Conservation (phyloP, 2,888 invertebrate species). For the Fragum whitleyi region DNA sequence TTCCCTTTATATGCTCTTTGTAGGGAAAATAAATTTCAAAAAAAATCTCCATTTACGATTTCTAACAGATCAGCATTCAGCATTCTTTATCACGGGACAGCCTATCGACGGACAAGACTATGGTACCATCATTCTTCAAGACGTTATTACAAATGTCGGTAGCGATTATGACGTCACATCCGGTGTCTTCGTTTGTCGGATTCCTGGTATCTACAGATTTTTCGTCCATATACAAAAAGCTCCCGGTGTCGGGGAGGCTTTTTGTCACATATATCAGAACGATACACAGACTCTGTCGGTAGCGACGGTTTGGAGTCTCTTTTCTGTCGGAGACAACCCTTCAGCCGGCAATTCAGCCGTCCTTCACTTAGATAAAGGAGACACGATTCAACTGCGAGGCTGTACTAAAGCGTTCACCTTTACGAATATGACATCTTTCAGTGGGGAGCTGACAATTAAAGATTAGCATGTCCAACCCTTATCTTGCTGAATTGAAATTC, state of each 20-base stretch:
- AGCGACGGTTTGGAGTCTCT: neutral
- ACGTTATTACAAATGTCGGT: slow-evolving; percentile 44
- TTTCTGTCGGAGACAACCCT: neutral
- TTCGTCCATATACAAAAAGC: slow-evolving; percentile 52
- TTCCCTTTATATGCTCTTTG: too few species aligned
- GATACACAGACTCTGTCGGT: slow-evolving; percentile 9
- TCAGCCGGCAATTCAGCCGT: slow-evolving; percentile 13
- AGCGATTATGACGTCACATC: slow-evolving; percentile 43
- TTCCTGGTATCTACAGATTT: slow-evolving; percentile 52
- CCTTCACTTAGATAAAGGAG: slow-evolving; percentile 16
- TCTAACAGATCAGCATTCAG: slow-evolving; percentile 22
- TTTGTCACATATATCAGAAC: slow-evolving; percentile 23
- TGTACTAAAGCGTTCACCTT: slow-evolving; percentile 7
- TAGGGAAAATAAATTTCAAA: too few species aligned
- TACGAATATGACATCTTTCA: neutral
- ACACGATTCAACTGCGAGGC: neutral
- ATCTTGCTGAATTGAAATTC: too few species aligned
- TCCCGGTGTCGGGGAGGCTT: slow-evolving; percentile 33
- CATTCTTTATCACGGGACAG: slow-evolving; percentile 37
- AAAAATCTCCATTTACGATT: too few species aligned
- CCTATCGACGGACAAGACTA: slow-evolving; percentile 4
- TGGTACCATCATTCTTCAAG: slow-evolving; percentile 24
- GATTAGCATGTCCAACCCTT: too few species aligned
- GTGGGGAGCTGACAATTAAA: neutral
- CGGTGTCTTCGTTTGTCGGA: slow-evolving; percentile 39